Evolutionary conservation across 2,113 vertebrate species (phyloP), one percentile per base, ranked within the genome.

Genomic region (Gracilinanus agilis): DNA sequence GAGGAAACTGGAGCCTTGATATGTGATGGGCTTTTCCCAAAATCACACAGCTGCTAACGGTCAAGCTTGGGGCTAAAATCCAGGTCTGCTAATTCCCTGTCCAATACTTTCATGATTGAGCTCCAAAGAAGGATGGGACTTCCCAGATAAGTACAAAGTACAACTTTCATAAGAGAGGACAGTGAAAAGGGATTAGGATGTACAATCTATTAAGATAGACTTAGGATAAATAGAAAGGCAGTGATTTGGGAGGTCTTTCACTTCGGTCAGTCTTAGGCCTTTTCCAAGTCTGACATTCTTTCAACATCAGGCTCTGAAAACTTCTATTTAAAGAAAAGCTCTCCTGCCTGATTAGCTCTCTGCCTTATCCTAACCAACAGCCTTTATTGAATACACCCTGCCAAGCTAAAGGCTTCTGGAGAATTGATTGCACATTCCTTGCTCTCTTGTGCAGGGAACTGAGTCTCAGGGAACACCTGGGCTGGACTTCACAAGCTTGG

Each of bases 311-410:
- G 89, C 92, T 92, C 94, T 89, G 90, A 95, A 88, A 94, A 95
- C 83, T 58, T n/a, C 88, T 83, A 83, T 83, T 92, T 91, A 93
- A 90, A 91, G 55, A 27, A 90, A 95, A 92, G 92, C 92, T 94
- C 88, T 88, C 94, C 58, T 1, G 16, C 40, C 53, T 92, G 90
- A 93, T 94, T 93, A 96, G 91, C 40, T 90, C 56, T 94, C 88
- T 53, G 89, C 88, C 75, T 91, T 93, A 67, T 92, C 94, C 90
- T 91, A 91, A 94, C 55, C 93, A 95, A 61, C 89, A 91, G 90
- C 88, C 44, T 93, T 94, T 94, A 94, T n/a, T 92, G 95, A 96
- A 55, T 89, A 96, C 53, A 93, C 53, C 54, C 93, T 93, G 90
- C 29, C 53, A 95, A 96, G 91, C n/a, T 53, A 53, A 92, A 91